Base-by-base conservation (phyloP, 1,140 invertebrate genomes). In the Lycorma delicatula region DNA sequence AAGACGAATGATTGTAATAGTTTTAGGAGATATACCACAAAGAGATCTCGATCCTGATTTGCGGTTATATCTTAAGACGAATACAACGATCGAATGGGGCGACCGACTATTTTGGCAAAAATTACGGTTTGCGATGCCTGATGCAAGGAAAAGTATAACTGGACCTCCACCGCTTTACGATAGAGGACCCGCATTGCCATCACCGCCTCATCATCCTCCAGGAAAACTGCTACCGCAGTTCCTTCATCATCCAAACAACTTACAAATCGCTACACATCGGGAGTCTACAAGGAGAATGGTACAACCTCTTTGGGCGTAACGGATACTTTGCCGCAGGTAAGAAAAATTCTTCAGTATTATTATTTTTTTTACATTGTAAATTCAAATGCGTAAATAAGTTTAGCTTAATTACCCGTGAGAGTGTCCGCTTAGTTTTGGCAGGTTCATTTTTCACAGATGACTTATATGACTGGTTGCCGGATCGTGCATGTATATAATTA, bases 61-160 rank as follows among this genome's bases (percentile, higher is more conserved):
- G 60, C 78, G 88, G 60, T 80, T 91, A 64, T 92, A 91, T 75
- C 79, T 96, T 59, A 87, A 93, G 65, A 91, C 89, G 12, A 90
- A 89, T 74, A 92, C 90, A 70, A 89, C 83, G 74, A 84, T 95
- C 65, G 86, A 91, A 68, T 93, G 90, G 87, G 89, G 88, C 55
- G 92, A 95, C 75, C 86, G 89, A 69, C 82, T 89, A 66, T 97
- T 97, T 75, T 97, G 93, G 93, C 85, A 93, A 67, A 95, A 95
- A 74, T 77, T 97, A 49, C 82, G 88, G 65, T 93, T 91, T 67
- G 88, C 90, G 20, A 84, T 96, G 83, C 92, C 93, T 31, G 86
- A 89, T 66, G 31, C 47, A 18, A 50, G 46, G 31, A 57, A 57
- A 31, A 41, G 7, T 13, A 16, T 38, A 13, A 46, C 47, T 2